Base-by-base conservation (phyloP, 2,888 invertebrate species). In the Eumerus sabulonum region DNA sequence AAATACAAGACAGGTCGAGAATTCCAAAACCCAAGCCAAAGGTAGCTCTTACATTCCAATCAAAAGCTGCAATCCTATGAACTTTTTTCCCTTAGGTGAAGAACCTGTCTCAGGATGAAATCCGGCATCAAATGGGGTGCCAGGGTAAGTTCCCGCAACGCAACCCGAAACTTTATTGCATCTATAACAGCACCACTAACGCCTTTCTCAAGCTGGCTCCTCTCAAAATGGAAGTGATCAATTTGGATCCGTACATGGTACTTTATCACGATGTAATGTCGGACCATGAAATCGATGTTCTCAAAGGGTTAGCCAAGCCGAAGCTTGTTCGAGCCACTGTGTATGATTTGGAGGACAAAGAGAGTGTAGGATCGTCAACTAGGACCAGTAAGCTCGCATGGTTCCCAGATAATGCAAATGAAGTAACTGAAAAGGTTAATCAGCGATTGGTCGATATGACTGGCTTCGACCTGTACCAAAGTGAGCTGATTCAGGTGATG, bases 341-440 rank as follows among this genome's bases (percentile, higher is more conserved):
- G 3, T 85, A 82, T 53, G 76, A 68, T 35, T 63, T 74, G 4
- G 5, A 60, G 0, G 38, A 66, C 0, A 14, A 36, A 0, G 42
- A 44, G 0, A 83, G 83, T 0, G 36, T 60, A 1, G 76, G 84
- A 9, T 83, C 83, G 1, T 77, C 77, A 5, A 81, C 82, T 0
- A 83, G 87, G 12, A 87, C 87, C 1, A 86, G 87, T 2, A 87
- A 87, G 67, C 85, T 85, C 12, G 82, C 86, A 0, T 88, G 88
- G 87, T 84, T 87, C 14, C 11, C 67, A 0, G 85, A 88, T 13
- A 4, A 57, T 0, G 53, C 51, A 0, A 86, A n/a, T n/a, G n/a
- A n/a, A n/a, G n/a, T 84, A 0, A 85, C 85, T 0, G 1, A 9
- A 0, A 84, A 83, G 0, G 45, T 87, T 0, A 87, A 85, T 57